Evolutionary conservation across 2,888 invertebrate species (phyloP), one percentile per base, ranked within the genome.

Genomic region (Luperina nickerlii): DNA sequence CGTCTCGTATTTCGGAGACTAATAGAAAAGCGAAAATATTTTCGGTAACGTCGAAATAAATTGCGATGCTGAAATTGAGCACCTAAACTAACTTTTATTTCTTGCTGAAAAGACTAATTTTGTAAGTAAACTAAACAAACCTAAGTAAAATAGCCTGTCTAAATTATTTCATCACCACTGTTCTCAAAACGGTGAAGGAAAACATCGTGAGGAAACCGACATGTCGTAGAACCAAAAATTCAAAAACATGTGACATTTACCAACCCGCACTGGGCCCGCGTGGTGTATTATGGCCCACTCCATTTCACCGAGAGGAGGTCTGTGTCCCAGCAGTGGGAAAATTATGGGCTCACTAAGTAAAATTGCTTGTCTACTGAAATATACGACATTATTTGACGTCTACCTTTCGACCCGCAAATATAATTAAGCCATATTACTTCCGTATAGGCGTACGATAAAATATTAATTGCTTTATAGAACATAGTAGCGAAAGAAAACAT

Each of bases 381-480:
- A 60, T 65, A 72, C 20, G 42, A 73, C 27, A 67, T 81, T 72
- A 68, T 60, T 82, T 65, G 15, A 60, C 57, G 42, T 68, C 51
- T 51, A 73, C 74, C 57, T 69, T 74, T 24, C n/a, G 8, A 13
- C 18, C 54, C 5, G 5, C 66, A 68, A 80, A 71, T 62, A 71
- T 62, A 42, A 71, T 63, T 60, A 62, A 76, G n/a, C 57, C 15
- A 24, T 45, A 67, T 74, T 66, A 70, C 48, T 51, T 51, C 54
- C 6, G 57, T 74, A n/a, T n/a, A 42, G 42, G 48, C 65, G 57
- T 67, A 65, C 71, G 27, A 62, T 73, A 65, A 62, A 86, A 84
- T 73, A 84, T 74, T 76, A 86, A 82, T 81, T 74, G 67, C 45
- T 60, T 76, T 81, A 60, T 76, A 60, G 32, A 77, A 72, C 67